These are phyloP conservation scores for Chrysotoxum bicinctum DNA, from an alignment of 2,888 invertebrate genomes.

Conservation along the genomic window DNA sequence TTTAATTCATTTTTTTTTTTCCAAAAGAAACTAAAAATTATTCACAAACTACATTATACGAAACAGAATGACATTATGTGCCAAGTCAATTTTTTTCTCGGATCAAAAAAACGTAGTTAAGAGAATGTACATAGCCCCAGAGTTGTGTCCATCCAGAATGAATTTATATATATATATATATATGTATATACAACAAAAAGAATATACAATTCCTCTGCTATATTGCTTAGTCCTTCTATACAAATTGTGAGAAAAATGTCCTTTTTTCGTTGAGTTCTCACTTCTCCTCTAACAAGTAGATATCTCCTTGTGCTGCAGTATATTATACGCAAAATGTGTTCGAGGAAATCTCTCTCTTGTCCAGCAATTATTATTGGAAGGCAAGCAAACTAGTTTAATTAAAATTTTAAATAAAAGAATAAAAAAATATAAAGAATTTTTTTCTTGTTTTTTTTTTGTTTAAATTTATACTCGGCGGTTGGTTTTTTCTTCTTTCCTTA, in stretches of 20 bases:
- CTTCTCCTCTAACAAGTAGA: neutral
- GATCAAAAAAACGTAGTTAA: neutral
- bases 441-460: neutral
- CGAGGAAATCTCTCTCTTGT: slow-evolving; percentile 1
- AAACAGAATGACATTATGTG: slow-evolving; percentile 4
- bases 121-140: neutral
- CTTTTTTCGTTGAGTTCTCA: neutral
- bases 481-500: neutral
- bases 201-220: neutral
- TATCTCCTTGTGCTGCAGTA: neutral
- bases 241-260: neutral
- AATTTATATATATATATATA: too few species aligned
- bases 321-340: slow-evolving; percentile 3
- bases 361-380: slow-evolving; percentile 24
- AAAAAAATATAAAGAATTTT: neutral
- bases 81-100: neutral
- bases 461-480: neutral
- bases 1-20: neutral
- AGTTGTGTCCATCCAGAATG: slow-evolving; percentile 5
- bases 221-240: neutral
- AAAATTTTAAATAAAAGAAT: slow-evolving; percentile 11
- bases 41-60: slow-evolving; percentile 12
- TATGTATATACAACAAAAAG: neutral
- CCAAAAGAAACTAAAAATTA: neutral
- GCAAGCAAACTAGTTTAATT: slow-evolving; percentile 24